A percentile compares a stretch with the other conserved stretches of the same genome.
Evolutionary conservation across 2,888 invertebrate species (phyloP).

Genomic region (Drosophila paramelanica): DNA sequence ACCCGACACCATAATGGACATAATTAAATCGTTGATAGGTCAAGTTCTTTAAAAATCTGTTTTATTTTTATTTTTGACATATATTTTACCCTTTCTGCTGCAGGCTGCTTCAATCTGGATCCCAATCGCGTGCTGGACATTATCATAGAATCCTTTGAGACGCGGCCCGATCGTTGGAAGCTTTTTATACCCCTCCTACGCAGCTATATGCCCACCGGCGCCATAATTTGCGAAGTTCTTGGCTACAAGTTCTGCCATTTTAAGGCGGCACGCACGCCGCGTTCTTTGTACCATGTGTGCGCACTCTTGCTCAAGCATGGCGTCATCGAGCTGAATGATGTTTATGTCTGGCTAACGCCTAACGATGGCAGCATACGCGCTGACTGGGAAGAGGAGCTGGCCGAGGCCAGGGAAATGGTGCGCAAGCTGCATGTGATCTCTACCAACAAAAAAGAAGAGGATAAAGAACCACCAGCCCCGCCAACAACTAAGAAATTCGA

Average conservation of each 20-base stretch:
- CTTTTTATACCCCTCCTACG: conserved; percentile 94
- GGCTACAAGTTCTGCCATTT: conserved; percentile 95
- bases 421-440: conserved; percentile 93
- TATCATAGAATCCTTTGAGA: conserved; percentile 98
- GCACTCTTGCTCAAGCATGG: conserved; percentile 95
- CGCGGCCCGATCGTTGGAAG: conserved; percentile 90
- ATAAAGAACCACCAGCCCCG: conserved; percentile 91
- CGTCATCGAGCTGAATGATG: conserved; percentile 93
- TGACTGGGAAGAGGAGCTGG: conserved; percentile 93
- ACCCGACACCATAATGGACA: conserved; percentile 91
- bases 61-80: not conserved
- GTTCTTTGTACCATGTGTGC: conserved; percentile 94
- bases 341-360: conserved; percentile 96
- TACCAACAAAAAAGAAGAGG: conserved; percentile 88
- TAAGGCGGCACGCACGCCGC: conserved; percentile 88
- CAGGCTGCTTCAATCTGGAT: conserved; percentile 99
- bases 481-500: conserved; percentile 89
- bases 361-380: conserved; percentile 92
- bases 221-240: conserved; percentile 96
- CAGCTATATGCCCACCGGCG: conserved; percentile 94
- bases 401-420: conserved; percentile 94
- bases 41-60: conserved; percentile 51
- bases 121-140: conserved; percentile 98
- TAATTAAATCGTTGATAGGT: conserved; percentile 97
- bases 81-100: not conserved